Evolutionary conservation across 2,113 vertebrate species (phyloP).

Genomic region (Clarias batrachus): DNA sequence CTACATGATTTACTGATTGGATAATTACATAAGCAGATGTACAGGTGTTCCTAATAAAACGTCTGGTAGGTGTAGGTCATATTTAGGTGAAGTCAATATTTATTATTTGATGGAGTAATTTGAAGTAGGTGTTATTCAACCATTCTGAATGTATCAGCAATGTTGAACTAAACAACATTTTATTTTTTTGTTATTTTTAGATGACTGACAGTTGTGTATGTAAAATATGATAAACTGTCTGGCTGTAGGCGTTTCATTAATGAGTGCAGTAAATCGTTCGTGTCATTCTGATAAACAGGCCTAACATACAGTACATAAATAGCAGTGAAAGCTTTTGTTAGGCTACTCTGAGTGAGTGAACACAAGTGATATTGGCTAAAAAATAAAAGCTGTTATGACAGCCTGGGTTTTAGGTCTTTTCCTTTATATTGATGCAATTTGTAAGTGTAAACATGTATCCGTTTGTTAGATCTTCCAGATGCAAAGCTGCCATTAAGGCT

Average conservation of each 20-base stretch:
- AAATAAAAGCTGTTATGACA: background rate
- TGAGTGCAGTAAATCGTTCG: background rate
- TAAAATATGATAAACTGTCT: background rate
- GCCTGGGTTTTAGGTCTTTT: background rate
- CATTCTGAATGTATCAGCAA: background rate
- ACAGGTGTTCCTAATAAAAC: background rate
- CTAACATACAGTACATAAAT: background rate
- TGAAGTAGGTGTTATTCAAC: background rate
- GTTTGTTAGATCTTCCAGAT: background rate
- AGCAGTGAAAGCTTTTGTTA: background rate
- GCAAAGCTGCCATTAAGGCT: background rate
- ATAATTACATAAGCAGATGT: background rate
- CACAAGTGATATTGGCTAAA: background rate
- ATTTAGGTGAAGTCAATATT: slow-evolving; percentile 2
- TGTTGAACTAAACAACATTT: background rate
- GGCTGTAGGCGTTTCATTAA: background rate
- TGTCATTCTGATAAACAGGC: background rate
- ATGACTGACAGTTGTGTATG: background rate
- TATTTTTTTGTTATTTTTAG: background rate
- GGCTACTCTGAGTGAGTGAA: too few relatives aligned
- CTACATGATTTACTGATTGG: background rate
- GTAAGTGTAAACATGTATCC: background rate
- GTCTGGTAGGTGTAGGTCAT: too few relatives aligned
- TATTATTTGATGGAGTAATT: background rate
- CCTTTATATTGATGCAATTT: background rate